Evolutionary conservation across 2,888 invertebrate species (phyloP).

Genomic region (Chymomyza amoena): DNA sequence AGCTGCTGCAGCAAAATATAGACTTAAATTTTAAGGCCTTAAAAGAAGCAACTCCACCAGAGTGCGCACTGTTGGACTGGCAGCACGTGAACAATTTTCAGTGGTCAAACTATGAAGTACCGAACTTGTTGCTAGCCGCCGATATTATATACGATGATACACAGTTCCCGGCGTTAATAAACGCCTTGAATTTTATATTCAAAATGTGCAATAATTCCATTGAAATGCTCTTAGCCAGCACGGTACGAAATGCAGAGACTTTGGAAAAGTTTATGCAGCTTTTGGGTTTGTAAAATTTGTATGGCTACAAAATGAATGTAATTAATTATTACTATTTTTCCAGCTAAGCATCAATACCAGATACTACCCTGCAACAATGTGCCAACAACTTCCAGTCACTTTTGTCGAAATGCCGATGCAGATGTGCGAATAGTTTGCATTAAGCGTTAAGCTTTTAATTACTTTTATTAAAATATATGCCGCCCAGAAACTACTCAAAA

Average conservation of each 20-base stretch:
- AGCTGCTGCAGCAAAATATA: constrained; percentile 83
- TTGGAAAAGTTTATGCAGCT: constrained; percentile 81
- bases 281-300: constrained; percentile 79
- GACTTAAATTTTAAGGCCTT: constrained; percentile 80
- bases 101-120: constrained; percentile 58
- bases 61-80: constrained; percentile 79
- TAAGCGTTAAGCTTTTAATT: constrained; percentile 28
- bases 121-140: constrained; percentile 81
- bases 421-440: constrained; percentile 60
- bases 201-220: constrained; percentile 62
- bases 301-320: background rate
- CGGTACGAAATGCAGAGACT: constrained; percentile 84
- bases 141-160: constrained; percentile 82
- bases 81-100: constrained; percentile 76
- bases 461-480: constrained; percentile 12
- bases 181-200: constrained; percentile 79
- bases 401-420: constrained; percentile 58
- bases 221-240: constrained; percentile 81
- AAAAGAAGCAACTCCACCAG: constrained; percentile 12
- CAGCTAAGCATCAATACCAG: constrained; percentile 45
- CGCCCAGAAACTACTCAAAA: background rate
- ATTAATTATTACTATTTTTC: constrained; percentile 1
- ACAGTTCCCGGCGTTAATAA: constrained; percentile 79
- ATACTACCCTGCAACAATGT: constrained; percentile 59
- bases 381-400: constrained; percentile 49